Conservation (phyloP, 64 coral and sea anemone genomes). For the Cladopsammia gracilis region DNA sequence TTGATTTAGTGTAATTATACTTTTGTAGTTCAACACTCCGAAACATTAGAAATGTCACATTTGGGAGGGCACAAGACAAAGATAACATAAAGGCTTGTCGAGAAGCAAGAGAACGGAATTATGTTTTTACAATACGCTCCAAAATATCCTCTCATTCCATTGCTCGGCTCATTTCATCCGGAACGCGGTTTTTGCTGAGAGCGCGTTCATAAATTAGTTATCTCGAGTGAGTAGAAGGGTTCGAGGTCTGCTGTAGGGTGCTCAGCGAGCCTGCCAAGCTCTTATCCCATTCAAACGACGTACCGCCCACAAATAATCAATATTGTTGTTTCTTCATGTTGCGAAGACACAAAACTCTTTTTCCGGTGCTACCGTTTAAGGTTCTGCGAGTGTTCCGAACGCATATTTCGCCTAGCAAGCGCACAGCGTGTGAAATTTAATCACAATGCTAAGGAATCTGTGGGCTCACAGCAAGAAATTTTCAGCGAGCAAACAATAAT, state of each 20-base stretch:
- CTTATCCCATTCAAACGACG: conserved; percentile 17
- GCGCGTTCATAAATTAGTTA: background rate
- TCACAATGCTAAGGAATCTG: conserved; percentile 41
- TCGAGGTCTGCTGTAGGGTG: background rate
- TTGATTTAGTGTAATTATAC: conserved; percentile 83
- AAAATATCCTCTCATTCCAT: background rate
- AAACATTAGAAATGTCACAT: conserved; percentile 82
- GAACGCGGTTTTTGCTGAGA: background rate
- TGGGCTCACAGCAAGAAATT: conserved; percentile 16
- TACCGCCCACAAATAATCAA: conserved; percentile 32
- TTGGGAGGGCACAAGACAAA: conserved; percentile 24
- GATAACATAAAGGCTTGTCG: conserved; percentile 37
- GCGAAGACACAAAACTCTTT: conserved; percentile 44
- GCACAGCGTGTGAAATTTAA: conserved; percentile 46
- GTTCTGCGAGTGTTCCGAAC: background rate
- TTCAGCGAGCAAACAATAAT: conserved; percentile 1
- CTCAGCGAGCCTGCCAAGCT: conserved; percentile 9
- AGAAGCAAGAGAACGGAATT: background rate
- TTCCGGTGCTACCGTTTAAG: conserved; percentile 36
- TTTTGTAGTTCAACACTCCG: conserved; percentile 75
- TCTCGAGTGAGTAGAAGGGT: background rate
- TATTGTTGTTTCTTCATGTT: conserved; percentile 47
- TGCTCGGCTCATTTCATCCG: background rate
- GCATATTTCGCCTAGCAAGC: conserved; percentile 30
- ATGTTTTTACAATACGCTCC: background rate